Evolutionary conservation across 2,888 invertebrate species (phyloP).

Genomic region (Apomyelois bistriatella): DNA sequence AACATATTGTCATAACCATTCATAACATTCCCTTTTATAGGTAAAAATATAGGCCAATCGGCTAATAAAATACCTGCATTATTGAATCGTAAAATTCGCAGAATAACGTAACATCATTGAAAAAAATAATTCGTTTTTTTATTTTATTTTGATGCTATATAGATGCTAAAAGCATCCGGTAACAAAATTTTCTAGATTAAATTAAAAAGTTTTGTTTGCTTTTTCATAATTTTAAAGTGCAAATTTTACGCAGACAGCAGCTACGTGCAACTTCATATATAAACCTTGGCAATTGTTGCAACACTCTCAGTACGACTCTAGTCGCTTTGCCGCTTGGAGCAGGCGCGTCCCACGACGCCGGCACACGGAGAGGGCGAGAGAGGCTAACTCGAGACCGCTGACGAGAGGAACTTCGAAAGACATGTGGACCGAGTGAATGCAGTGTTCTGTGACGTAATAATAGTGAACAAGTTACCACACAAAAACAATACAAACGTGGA

Average conservation of each 20-base stretch:
- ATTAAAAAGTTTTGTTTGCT: neutral
- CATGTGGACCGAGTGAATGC: conserved; percentile 75
- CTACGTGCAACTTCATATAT: conserved; percentile 71
- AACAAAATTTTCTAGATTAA: neutral
- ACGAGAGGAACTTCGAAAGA: conserved; percentile 53
- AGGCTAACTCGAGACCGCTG: conserved; percentile 53
- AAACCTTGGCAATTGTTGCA: conserved; percentile 74
- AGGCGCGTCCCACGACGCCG: conserved; percentile 68
- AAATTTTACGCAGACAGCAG: conserved; percentile 42
- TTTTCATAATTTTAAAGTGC: conserved; percentile 25
- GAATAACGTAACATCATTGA: neutral
- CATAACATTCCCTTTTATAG: neutral
- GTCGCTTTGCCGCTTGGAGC: conserved; percentile 80
- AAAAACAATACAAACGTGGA: conserved; percentile 42
- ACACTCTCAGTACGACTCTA: conserved; percentile 80
- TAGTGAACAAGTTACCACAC: conserved; percentile 52
- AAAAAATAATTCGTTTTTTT: no score
- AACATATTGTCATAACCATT: no score
- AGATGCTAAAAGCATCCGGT: neutral
- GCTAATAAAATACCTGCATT: neutral
- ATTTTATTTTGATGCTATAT: no score
- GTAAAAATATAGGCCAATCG: neutral
- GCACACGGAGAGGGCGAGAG: conserved; percentile 79
- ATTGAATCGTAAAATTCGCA: neutral
- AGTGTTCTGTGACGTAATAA: conserved; percentile 73